Conservation (phyloP, 2,113 vertebrate genomes). For the Tragelaphus strepsiceros region DNA sequence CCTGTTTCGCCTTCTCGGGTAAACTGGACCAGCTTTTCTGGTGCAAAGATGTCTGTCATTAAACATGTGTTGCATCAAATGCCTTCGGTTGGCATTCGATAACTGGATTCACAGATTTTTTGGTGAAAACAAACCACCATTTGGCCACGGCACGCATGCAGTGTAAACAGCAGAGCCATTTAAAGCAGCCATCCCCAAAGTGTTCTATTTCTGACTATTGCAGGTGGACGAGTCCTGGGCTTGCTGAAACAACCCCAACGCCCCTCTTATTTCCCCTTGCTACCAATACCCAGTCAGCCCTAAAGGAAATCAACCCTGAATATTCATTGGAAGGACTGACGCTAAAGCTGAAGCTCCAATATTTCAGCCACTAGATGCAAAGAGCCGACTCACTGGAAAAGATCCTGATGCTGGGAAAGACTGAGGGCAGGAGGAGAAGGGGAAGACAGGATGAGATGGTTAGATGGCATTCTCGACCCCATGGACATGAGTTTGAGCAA, state of each 20-base stretch:
- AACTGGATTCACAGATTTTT: neutral
- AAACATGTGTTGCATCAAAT: neutral
- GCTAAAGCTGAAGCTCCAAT: neutral
- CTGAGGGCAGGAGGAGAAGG: neutral
- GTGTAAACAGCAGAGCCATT: neutral
- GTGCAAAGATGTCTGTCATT: neutral
- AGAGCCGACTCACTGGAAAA: neutral
- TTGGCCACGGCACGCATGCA: fast-evolving
- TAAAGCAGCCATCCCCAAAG: neutral
- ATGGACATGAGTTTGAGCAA: neutral
- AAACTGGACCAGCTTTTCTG: neutral
- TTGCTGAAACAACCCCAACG: neutral
- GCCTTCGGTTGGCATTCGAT: neutral
- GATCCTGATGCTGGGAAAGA: neutral
- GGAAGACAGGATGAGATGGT: neutral
- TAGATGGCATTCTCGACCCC: neutral
- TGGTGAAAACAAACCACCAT: neutral
- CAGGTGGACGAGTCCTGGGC: neutral
- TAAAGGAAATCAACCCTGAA: neutral
- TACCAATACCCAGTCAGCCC: neutral
- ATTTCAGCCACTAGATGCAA: neutral
- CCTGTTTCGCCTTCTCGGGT: neutral
- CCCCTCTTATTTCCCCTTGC: neutral
- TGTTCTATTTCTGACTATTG: fast-evolving
- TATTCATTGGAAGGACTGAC: neutral